Evolutionary conservation across 2,888 invertebrate species (phyloP).

Genomic region (Dryocosmus kuriphilus): DNA sequence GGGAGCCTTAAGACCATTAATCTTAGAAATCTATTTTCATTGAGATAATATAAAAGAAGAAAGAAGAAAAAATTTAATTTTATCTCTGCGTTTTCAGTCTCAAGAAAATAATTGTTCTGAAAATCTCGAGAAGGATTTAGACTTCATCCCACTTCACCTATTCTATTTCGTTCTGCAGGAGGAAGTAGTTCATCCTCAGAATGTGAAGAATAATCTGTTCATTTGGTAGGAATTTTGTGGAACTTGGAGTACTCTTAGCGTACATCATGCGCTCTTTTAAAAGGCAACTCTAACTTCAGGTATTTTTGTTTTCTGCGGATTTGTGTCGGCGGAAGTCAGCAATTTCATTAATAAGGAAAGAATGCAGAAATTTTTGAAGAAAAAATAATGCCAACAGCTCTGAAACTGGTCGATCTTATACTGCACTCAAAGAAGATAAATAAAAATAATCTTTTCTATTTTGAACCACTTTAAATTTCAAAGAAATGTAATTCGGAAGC

Average conservation of each 20-base stretch:
- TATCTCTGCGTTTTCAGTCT: neutral
- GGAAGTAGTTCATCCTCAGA: slow-evolving; percentile 3
- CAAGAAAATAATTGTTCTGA: neutral
- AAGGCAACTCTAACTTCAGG: neutral
- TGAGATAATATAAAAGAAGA: no score
- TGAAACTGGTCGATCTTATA: neutral
- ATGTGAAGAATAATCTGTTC: slow-evolving; percentile 9
- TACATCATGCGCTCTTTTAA: neutral
- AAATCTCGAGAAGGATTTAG: neutral
- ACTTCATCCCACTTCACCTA: slow-evolving; percentile 1
- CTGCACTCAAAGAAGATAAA: no score
- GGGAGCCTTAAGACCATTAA: no score
- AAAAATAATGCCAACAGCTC: neutral
- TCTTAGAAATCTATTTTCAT: no score
- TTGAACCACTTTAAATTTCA: no score
- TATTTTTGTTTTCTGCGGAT: neutral
- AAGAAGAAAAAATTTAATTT: no score
- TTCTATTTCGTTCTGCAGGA: neutral
- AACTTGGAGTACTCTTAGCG: slow-evolving; percentile 5
- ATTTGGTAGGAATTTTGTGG: slow-evolving; percentile 25
- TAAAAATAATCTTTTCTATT: neutral
- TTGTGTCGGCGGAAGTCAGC: neutral
- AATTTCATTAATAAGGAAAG: neutral
- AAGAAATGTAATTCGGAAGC: neutral
- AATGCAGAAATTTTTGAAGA: neutral